phyloP scores from a whole-genome alignment of 2,888 invertebrate genomes.

The Crossocerus cetratus region DNA sequence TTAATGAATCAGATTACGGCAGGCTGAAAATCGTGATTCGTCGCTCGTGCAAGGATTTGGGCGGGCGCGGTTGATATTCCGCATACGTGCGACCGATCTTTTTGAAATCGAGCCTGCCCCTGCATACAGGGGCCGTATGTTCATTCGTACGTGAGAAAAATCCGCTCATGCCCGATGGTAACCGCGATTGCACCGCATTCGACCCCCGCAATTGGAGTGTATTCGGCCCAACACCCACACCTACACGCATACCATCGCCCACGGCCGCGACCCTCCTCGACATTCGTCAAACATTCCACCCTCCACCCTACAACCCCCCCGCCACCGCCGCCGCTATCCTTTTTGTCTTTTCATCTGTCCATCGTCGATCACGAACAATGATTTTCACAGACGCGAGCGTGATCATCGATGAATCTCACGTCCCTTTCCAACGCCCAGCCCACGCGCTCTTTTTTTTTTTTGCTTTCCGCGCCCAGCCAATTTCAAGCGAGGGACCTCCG shows the following conservation, averaged over 20 bases:
- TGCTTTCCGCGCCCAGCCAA: no score
- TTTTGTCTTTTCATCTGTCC: slow-evolving; percentile 26
- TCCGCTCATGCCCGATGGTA: slow-evolving; percentile 11
- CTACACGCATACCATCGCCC: background rate
- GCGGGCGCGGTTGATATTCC: slow-evolving; percentile 6
- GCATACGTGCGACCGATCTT: slow-evolving; percentile 21
- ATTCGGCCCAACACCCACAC: no score
- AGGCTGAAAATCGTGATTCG: background rate
- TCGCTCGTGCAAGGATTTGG: background rate
- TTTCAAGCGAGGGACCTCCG: no score
- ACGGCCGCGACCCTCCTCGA: slow-evolving; percentile 27
- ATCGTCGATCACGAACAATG: slow-evolving; percentile 21
- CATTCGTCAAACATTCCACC: slow-evolving; percentile 36
- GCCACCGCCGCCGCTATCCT: slow-evolving; percentile 24
- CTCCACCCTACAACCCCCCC: background rate
- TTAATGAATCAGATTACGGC: background rate
- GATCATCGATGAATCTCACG: slow-evolving; percentile 29
- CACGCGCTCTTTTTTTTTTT: no score
- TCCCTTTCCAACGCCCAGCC: slow-evolving; percentile 13
- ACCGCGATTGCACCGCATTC: slow-evolving; percentile 16
- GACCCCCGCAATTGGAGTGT: slow-evolving; percentile 26
- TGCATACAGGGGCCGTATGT: slow-evolving; percentile 15
- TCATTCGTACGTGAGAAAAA: slow-evolving; percentile 31
- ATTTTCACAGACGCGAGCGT: slow-evolving; percentile 22
- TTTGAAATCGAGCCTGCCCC: slow-evolving; percentile 5